Conservation (phyloP, 2,113 vertebrate species). For the Pycnonotus jocosus region DNA sequence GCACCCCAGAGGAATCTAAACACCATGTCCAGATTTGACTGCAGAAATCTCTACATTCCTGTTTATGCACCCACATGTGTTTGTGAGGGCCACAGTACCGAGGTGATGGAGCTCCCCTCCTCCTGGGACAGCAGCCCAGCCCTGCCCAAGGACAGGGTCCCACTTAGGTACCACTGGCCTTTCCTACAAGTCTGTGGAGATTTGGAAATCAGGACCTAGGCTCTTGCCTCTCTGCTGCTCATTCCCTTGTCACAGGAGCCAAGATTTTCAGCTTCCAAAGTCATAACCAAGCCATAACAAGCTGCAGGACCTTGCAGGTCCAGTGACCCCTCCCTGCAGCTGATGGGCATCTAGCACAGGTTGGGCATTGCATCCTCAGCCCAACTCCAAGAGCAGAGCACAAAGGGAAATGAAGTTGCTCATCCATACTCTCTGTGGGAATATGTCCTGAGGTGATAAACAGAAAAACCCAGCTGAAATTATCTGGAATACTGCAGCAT, state of each 20-base stretch:
- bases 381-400: not conserved
- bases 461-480: not conserved
- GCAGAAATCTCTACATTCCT: not conserved
- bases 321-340: not conserved
- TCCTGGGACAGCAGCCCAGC: not conserved
- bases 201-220: not conserved
- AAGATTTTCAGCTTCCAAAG: not conserved
- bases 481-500: not conserved
- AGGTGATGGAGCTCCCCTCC: not conserved
- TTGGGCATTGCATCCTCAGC: not conserved
- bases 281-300: rapidly evolving
- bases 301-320: not conserved
- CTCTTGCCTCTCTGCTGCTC: not conserved
- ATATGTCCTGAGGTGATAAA: not conserved
- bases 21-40: not conserved
- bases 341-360: not conserved
- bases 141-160: not conserved
- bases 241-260: not conserved
- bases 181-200: not conserved
- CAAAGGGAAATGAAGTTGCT: not conserved
- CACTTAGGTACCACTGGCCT: not conserved
- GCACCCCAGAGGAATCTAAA: not conserved
- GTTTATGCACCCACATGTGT: not conserved
- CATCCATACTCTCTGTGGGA: not conserved
- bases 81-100: not conserved